phyloP scores from a whole-genome alignment of 2,888 invertebrate genomes.

The Dasypogon diadema region DNA sequence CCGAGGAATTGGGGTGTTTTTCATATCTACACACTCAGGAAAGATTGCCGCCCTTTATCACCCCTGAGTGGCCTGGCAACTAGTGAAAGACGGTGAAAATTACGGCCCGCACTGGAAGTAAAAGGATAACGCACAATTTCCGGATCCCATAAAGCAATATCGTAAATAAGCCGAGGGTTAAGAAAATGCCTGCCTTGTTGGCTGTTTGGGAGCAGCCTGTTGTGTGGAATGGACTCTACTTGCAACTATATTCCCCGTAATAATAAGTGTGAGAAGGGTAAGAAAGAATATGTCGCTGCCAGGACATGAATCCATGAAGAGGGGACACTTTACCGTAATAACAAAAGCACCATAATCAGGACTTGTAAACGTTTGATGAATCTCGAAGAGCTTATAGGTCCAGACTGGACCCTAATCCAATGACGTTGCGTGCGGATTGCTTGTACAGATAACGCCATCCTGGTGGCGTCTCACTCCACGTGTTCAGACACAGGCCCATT shows the following conservation, averaged over 20 bases:
- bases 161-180: slow-evolving; percentile 49
- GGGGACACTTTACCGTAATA: slow-evolving; percentile 16
- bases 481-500: slow-evolving; percentile 18
- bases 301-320: background rate
- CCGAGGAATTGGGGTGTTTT: background rate
- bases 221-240: background rate
- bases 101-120: slow-evolving; percentile 19
- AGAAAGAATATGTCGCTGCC: slow-evolving; percentile 34
- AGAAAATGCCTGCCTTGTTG: slow-evolving; percentile 7
- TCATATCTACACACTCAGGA: background rate
- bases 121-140: slow-evolving; percentile 49
- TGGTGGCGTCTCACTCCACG: background rate
- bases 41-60: background rate
- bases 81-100: slow-evolving; percentile 10
- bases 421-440: slow-evolving; percentile 46
- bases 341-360: slow-evolving; percentile 46
- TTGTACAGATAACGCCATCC: slow-evolving; percentile 22
- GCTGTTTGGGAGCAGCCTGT: slow-evolving; percentile 32
- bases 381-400: slow-evolving; percentile 31
- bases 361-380: slow-evolving; percentile 50
- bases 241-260: background rate
- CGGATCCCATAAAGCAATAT: slow-evolving; percentile 48
- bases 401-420: slow-evolving; percentile 35
- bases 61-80: background rate
- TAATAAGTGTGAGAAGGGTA: slow-evolving; percentile 46